A percentile compares a stretch with the other conserved stretches of the same genome.
phyloP scores from a whole-genome alignment of 1,140 invertebrate genomes.

The Trichoplusia ni region DNA sequence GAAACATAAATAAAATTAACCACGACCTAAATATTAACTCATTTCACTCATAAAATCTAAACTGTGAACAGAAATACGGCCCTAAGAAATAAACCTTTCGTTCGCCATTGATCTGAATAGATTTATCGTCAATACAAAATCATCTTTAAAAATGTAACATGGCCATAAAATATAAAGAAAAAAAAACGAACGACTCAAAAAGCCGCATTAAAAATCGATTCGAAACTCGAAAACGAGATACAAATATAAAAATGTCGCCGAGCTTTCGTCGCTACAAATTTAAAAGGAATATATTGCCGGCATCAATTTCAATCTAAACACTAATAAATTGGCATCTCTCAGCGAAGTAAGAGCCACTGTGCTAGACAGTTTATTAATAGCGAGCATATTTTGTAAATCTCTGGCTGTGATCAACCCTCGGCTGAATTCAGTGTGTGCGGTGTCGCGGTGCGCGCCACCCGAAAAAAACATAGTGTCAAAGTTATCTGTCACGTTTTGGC shows the following conservation, averaged over 20 bases:
- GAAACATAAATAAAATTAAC: conserved; percentile 10
- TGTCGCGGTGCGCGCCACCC: conserved; percentile 65
- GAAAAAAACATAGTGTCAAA: conserved; percentile 48
- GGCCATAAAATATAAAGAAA: conserved; percentile 27
- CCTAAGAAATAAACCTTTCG: conserved; percentile 3
- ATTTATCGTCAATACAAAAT: conserved; percentile 16
- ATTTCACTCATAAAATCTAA: conserved; percentile 1
- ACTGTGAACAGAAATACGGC: conserved; percentile 3
- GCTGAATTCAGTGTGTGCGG: conserved; percentile 67
- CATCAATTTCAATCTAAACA: conserved; percentile 80
- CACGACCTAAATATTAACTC: neutral
- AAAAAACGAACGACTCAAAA: conserved; percentile 30
- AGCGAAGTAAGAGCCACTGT: conserved; percentile 47
- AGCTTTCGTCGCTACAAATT: conserved; percentile 75
- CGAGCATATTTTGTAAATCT: conserved; percentile 78
- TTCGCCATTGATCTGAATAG: neutral
- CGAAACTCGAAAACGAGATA: conserved; percentile 57
- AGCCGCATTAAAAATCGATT: conserved; percentile 64
- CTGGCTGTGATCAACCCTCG: conserved; percentile 64
- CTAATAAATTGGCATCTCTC: conserved; percentile 80
- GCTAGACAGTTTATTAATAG: conserved; percentile 78
- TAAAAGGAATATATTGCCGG: conserved; percentile 74
- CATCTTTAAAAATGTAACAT: conserved; percentile 11
- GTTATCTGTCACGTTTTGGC: conserved; percentile 35
- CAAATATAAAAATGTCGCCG: conserved; percentile 62